phyloP scores from a whole-genome alignment of 1,140 invertebrate species.

The Brachionus asplanchnoidis region DNA sequence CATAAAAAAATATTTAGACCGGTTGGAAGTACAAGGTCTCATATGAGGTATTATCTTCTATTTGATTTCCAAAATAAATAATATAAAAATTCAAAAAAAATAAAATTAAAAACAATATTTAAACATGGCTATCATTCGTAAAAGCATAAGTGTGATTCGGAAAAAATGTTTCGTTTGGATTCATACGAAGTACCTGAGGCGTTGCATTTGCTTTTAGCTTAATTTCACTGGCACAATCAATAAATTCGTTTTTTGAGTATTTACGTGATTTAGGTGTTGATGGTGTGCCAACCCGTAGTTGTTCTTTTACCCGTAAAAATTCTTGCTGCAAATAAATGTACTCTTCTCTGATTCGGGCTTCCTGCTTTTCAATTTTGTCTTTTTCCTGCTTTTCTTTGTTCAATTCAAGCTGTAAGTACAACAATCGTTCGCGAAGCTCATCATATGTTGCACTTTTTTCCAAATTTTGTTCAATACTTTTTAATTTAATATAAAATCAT shows the following conservation, averaged over 20 bases:
- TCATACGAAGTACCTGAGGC: conserved; percentile 22
- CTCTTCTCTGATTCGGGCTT: conserved; percentile 24
- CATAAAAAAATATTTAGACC: not conserved
- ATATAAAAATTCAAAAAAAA: not conserved
- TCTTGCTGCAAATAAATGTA: conserved; percentile 26
- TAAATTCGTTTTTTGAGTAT: conserved; percentile 31
- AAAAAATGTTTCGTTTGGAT: conserved; percentile 10
- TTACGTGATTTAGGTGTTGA: conserved; percentile 1
- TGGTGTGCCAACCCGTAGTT: not conserved
- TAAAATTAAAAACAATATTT: conserved; percentile 22
- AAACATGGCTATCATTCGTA: conserved; percentile 29
- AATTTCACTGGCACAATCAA: conserved; percentile 2
- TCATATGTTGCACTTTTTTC: conserved; percentile 57
- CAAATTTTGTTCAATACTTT: conserved; percentile 27
- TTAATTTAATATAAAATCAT: not conserved
- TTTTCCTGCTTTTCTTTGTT: conserved; percentile 46
- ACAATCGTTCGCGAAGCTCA: conserved; percentile 52
- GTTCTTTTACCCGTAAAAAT: not conserved
- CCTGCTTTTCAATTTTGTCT: conserved; percentile 18
- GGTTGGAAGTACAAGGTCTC: not conserved
- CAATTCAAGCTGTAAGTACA: conserved; percentile 51
- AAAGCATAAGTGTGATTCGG: conserved; percentile 21
- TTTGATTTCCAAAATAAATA: not conserved
- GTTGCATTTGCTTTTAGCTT: not conserved
- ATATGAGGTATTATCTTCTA: not conserved